Evolutionary conservation across 2,888 invertebrate species (phyloP), one percentile per base, ranked within the genome.

Genomic region (Chouioia cunea): DNA sequence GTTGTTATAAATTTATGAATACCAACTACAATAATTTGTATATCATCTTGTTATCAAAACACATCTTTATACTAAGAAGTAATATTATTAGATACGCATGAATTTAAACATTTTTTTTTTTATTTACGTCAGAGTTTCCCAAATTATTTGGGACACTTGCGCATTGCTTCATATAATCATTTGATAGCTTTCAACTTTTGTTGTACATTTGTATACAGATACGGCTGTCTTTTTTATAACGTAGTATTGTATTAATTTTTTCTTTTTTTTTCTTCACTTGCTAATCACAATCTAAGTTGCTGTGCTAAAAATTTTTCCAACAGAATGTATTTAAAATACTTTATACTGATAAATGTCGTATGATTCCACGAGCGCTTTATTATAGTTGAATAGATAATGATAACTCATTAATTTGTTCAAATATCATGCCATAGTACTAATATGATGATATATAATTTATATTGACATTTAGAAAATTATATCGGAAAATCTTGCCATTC

Each of bases 11-110:
- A 78, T 76, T 75, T 78, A 77, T 77, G 78, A 74, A 65, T 73
- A 70, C 63, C 67, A 54, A 65, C 57, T 78, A 80, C 77, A 76
- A 76, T 81, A 76, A 77, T 76, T 78, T 75, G 53, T 66, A 73
- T 77, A 77, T 77, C 75, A 75, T 76, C 78, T 80, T 80, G 79
- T 82, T 81, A 80, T 77, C 77, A 73, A 79, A 79, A 81, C 80
- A 79, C 70, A 73, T 80, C 76, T 77, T 78, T 77, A 77, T 78
- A 80, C 77, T 77, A 75, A 74, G 76, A 75, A 77, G 75, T 75
- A 73, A 77, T 78, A 78, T 75, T 76, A 74, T 78, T 73, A 77
- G 74, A 76, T 70, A 74, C 77, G 74, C 75, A 74, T 77, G 70
- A 70, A 73, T 71, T 69, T 53, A 48, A 48, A 69, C 44, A 15